phyloP scores from a whole-genome alignment of 2,888 invertebrate species.

The Drosophila dives region DNA sequence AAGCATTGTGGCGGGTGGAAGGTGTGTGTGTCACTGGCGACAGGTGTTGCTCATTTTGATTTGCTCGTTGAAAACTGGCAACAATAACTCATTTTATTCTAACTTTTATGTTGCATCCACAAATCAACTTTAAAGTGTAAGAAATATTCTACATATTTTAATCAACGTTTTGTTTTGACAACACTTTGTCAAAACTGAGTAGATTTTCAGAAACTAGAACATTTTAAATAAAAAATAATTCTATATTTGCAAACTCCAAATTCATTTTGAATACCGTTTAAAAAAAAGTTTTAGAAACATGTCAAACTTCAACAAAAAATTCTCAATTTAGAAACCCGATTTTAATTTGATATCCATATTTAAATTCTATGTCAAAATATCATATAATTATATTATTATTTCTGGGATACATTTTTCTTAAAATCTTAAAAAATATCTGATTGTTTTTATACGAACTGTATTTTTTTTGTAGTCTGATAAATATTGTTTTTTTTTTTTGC shows the following conservation, averaged over 20 bases:
- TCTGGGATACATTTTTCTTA: neutral
- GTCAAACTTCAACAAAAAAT: too few relatives aligned
- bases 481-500: too few relatives aligned
- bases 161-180: neutral
- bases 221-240: too few relatives aligned
- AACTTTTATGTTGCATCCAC: neutral
- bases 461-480: neutral
- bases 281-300: neutral
- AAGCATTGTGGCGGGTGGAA: neutral
- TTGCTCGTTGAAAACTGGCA: neutral
- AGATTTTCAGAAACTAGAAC: neutral
- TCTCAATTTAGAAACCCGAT: neutral
- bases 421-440: too few relatives aligned
- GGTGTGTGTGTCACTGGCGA: conserved; percentile 26
- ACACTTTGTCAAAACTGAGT: too few relatives aligned
- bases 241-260: too few relatives aligned
- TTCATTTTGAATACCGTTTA: neutral
- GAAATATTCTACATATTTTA: neutral
- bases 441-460: too few relatives aligned
- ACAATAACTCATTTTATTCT: neutral
- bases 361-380: neutral
- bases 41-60: conserved; percentile 56
- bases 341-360: neutral
- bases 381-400: neutral
- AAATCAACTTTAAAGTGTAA: neutral